Conservation (phyloP, 2,888 invertebrate genomes). For the Thereva nobilitata region DNA sequence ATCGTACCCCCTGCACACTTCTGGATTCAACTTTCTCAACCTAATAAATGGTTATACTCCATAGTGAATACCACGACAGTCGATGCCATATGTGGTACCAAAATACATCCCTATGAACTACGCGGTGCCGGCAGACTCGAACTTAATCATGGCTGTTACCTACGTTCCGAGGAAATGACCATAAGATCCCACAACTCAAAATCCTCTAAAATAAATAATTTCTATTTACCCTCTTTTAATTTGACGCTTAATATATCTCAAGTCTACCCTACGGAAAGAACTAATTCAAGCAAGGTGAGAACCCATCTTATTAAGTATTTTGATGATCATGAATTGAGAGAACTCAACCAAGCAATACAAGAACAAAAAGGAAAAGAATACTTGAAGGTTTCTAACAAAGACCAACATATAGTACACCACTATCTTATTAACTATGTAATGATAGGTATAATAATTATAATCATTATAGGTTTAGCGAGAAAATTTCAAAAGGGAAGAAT, state of each 20-base stretch:
- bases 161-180: not conserved
- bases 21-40: slow-evolving; percentile 11
- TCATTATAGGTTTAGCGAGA: too few species aligned
- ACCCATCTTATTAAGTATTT: not conserved
- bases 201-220: not conserved
- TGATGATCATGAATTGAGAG: not conserved
- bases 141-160: not conserved
- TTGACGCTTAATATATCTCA: not conserved
- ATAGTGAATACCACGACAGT: not conserved
- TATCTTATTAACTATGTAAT: too few species aligned
- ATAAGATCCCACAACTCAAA: not conserved
- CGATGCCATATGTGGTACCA: not conserved
- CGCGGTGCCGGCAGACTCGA: not conserved
- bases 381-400: too few species aligned
- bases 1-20: not conserved
- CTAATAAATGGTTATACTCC: not conserved
- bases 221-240: not conserved
- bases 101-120: not conserved
- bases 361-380: too few species aligned
- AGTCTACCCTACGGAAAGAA: not conserved
- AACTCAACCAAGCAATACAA: not conserved
- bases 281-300: not conserved
- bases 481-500: too few species aligned
- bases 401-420: too few species aligned
- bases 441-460: too few species aligned